Base-by-base conservation (phyloP, 2,113 vertebrate genomes). In the Perccottus glenii region DNA sequence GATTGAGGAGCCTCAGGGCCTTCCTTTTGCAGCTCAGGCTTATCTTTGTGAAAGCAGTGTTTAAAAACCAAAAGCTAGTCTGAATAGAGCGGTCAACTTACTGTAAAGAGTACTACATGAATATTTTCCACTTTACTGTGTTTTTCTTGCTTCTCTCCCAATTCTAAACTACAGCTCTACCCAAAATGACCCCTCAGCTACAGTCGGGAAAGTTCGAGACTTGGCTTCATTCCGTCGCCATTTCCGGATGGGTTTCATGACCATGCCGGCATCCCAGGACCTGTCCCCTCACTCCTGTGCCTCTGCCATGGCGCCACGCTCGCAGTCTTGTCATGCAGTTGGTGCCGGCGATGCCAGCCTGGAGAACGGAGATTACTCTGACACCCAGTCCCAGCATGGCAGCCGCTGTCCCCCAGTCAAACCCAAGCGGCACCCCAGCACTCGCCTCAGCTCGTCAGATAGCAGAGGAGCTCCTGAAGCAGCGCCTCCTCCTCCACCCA, bases 181-280 rank as follows among this genome's bases (percentile, higher is more conserved):
- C 77, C 93, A 69, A 73, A 94, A 91, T 57, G 93, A 93, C 75
- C 78, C 91, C 27, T 87, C 90, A 27, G 93, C 85, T 68, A 93
- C 93, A 0, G 92, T 80, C 65, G 94, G 93, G 47, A 95, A 89
- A 90, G 94, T 93, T 36, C 85, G 94, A 68, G 96, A 97, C 87
- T 89, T 96, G 81, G 92, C 94, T 52, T 96, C 96, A 0, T 95
- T 97, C 70, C 94, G 96, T 7, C 93, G 95, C 1, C 95, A 96
- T 64, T 96, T 97, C 92, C 93, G 95, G 44, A 95, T 96, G 95
- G 96, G 96, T 53, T 97, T 97, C 89, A 95, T 97, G 95, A 96
- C 95, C 16, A 97, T 97, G 96, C 96, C 96, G 0, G 95, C 95
- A 57, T 97, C 95, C 67, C 96, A 97, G 92, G 96, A 96, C 84